Base-by-base conservation (phyloP, 2,888 invertebrate genomes). In the Polydesmus complanatus region DNA sequence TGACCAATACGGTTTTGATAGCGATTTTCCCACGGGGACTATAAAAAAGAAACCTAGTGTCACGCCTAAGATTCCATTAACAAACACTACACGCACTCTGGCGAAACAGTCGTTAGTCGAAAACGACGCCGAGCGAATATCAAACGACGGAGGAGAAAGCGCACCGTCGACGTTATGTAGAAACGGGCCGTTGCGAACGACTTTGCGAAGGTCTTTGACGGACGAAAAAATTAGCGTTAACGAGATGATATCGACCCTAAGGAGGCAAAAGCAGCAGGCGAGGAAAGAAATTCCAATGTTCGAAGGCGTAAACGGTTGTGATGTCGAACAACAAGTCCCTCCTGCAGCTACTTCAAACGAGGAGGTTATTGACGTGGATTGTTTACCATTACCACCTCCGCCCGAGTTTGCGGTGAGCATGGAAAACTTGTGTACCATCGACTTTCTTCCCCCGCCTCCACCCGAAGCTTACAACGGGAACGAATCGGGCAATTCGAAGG, bases 1-100 rank as follows among this genome's bases (percentile, higher is more conserved):
- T 11, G 63, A 63, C 22, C 63, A 84, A 66, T 72, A 73, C 47
- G 76, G 73, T 11, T 78, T 77, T 64, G 77, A 77, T 63, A 70
- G 73, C 18, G 77, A 77, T 62, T 66, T 66, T 57, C 61, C 65
- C 65, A 72, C 73, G 75, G 87, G 87, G 37, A 93, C 93, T 37
- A 92, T 93, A 63, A 93, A 93, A 72, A 80, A 93, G 54, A 93
- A 93, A 72, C 93, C 93, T 0, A 88, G 89, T 21, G 67, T 69
- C 54, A 70, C 70, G 25, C 87, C 89, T 85, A 88, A 88, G 73
- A 91, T 92, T 5, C 91, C 90, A 74, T 81, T 93, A 65, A 93
- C 93, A 2, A 87, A 88, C 71, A 92, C 91, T 76, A 92, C 92
- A 1, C 79, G 93, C 18, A 89, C 90, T 70, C 77, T 93, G 62